Percentiles rank a stretch among this genome's conserved stretches.
Evolutionary conservation across 2,888 invertebrate genomes (phyloP).

Genomic region (Torymus texanus): DNA sequence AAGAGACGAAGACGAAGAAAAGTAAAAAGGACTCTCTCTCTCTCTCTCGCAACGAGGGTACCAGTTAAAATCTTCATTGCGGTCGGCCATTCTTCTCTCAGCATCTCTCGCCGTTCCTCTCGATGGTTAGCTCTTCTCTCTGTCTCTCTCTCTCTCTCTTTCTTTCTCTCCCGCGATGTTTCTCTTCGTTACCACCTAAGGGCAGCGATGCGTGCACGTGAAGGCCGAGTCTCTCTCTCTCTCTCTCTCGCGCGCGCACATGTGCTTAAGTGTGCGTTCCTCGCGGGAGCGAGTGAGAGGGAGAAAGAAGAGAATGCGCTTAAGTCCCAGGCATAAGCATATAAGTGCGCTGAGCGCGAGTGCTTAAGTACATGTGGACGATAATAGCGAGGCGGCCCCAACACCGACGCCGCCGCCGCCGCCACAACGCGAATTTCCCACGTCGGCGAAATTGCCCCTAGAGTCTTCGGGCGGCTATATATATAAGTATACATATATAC

Average conservation of each 20-base stretch:
- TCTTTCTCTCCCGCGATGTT: conserved; percentile 49
- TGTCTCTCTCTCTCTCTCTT: conserved; percentile 50
- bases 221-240: conserved; percentile 62
- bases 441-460: conserved; percentile 61
- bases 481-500: background rate
- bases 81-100: conserved; percentile 70
- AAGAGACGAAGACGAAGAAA: conserved; percentile 41
- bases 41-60: conserved; percentile 61
- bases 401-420: conserved; percentile 26
- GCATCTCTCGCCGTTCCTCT: conserved; percentile 53
- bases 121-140: conserved; percentile 48
- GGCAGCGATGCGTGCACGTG: conserved; percentile 67
- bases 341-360: conserved; percentile 49
- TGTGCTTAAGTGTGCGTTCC: conserved; percentile 54
- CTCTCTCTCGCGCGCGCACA: conserved; percentile 8
- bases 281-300: conserved; percentile 18
- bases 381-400: conserved; percentile 49
- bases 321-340: conserved; percentile 48
- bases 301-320: conserved; percentile 43
- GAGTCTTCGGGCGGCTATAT: conserved; percentile 2
- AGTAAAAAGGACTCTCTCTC: conserved; percentile 58
- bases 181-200: conserved; percentile 57
- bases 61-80: conserved; percentile 74
- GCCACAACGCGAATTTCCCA: conserved; percentile 63
- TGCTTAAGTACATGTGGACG: conserved; percentile 57